Conservation (phyloP, 1,140 invertebrate genomes). For the Elysia chlorotica region DNA sequence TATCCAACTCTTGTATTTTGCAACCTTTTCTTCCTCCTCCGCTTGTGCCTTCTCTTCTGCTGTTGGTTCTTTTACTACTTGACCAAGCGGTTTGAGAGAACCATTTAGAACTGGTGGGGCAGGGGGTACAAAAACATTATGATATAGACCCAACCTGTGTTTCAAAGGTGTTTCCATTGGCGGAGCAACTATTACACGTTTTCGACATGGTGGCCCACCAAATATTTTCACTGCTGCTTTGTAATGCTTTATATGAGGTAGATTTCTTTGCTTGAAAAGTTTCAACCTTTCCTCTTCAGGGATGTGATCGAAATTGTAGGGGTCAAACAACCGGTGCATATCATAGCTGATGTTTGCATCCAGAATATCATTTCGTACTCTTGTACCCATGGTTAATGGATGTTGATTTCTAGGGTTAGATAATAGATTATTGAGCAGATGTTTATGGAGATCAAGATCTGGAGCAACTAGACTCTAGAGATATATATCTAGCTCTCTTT, state of each 20-base stretch:
- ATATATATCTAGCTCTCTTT: too few species aligned
- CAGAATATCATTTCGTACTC: constrained; percentile 19
- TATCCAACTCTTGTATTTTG: constrained; percentile 52
- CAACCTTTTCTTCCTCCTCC: constrained; percentile 34
- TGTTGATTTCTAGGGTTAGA: too few species aligned
- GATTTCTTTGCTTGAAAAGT: constrained; percentile 43
- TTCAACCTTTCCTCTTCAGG: constrained; percentile 48
- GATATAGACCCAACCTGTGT: constrained; percentile 44
- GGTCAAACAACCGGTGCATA: constrained; percentile 53
- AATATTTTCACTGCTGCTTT: constrained; percentile 57
- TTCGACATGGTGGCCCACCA: constrained; percentile 51
- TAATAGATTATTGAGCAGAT: too few species aligned
- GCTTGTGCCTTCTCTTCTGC: constrained; percentile 27
- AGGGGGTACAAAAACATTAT: constrained; percentile 27
- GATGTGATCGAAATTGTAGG: constrained; percentile 54
- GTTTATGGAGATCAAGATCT: too few species aligned
- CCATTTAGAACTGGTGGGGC: constrained; percentile 31
- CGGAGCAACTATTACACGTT: constrained; percentile 47
- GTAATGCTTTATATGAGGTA: constrained; percentile 53
- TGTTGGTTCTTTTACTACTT: constrained; percentile 24
- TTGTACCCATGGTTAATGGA: too few species aligned
- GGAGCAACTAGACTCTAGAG: too few species aligned
- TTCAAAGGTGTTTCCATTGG: constrained; percentile 52
- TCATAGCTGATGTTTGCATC: constrained; percentile 48
- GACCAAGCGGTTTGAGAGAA: constrained; percentile 27